These are phyloP conservation scores for Cynopterus sphinx DNA, from an alignment of 2,797 vertebrate species.

Conservation along the genomic window DNA sequence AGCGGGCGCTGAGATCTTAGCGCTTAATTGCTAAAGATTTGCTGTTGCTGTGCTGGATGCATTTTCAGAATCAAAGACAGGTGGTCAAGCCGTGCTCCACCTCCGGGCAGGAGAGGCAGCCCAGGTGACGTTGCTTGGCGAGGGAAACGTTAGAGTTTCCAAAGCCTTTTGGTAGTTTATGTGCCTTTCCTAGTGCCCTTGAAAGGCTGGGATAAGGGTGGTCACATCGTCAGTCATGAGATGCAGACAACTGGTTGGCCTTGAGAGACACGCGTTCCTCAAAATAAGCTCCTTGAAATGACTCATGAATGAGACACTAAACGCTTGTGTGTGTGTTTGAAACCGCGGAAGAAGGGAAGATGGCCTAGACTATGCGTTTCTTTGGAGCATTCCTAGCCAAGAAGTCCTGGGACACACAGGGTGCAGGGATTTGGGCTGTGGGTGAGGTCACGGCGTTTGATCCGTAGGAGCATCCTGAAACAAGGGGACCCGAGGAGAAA, in stretches of 20 bases:
- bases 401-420: neutral
- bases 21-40: neutral
- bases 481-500: neutral
- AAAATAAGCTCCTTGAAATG: neutral
- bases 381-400: neutral
- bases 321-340: neutral
- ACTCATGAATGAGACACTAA: neutral
- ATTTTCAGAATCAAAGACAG: constrained; percentile 18
- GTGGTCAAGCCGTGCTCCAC: neutral
- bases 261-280: neutral
- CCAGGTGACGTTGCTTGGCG: neutral
- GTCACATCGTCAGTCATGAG: neutral
- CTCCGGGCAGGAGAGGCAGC: neutral
- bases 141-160: neutral
- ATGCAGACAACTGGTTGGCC: neutral
- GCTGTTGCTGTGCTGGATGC: neutral
- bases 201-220: neutral
- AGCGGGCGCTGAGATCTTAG: neutral
- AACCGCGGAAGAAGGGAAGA: neutral
- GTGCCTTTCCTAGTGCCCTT: neutral
- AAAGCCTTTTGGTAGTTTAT: neutral
- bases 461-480: neutral
- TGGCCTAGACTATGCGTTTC: neutral
- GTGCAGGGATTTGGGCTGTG: neutral
- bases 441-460: neutral